Evolutionary conservation across 2,888 invertebrate species (phyloP), one percentile per base, ranked within the genome.

Genomic region (Caenorhabditis angaria): DNA sequence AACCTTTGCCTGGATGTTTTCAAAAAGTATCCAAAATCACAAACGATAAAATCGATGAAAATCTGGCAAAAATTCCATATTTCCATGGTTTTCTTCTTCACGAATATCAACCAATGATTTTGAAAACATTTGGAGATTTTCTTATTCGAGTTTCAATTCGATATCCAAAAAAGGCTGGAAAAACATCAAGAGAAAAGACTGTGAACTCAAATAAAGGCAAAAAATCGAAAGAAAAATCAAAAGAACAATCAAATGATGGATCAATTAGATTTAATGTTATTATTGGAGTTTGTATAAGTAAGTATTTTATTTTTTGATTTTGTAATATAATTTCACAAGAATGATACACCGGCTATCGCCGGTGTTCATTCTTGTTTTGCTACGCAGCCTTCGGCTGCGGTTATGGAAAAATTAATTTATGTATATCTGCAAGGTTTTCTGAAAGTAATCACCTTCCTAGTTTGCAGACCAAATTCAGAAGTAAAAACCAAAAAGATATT

Each of bases 71-170:
- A 59, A 51, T 27, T 24, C 59, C 57, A 27, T 70, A 41, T 65
- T 70, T 57, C 27, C 70, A 70, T 27, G 70, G 70, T 6, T 70
- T 65, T 54, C 55, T 70, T 4, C 56, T 70, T n/a, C 70, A 70
- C 56, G 70, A 70, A 50, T 57, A 65, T 32, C 70, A 65, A 48
- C 32, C 58, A 29, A 65, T 70, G 47, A 53, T 70, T 5, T 41
- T 70, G 0, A 65, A 65, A 35, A 57, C 32, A 5, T 57, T 48
- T 20, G 70, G 70, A 12, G 70, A 70, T 55, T 70, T 55, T 28
- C 29, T 70, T 3, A 20, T 70, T 22, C 41, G 70, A 54, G 14
- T 70, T 29, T 70, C 70, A 4, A 27, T 58, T 28, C 22, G 47
- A 58, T 47, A 27, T 54, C 54, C 27, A 6, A 41, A 25, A 27